phyloP scores from a whole-genome alignment of 2,888 invertebrate genomes.

The Drosophila sordidapex region DNA sequence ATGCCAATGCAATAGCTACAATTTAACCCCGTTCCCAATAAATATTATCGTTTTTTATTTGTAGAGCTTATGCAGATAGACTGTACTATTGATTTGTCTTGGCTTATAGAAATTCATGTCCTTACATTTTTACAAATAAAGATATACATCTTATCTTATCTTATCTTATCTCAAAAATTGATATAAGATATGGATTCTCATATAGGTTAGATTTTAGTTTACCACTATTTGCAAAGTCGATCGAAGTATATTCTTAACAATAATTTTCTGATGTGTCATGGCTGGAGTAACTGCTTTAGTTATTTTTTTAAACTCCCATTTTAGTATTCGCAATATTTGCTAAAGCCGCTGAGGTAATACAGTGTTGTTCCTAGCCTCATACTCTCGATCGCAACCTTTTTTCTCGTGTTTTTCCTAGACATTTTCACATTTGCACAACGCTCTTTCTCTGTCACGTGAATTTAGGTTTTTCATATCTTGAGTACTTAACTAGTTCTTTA shows the following conservation, averaged over 20 bases:
- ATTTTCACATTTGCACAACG: background rate
- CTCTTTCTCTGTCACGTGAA: conserved; percentile 3
- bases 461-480: background rate
- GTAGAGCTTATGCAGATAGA: background rate
- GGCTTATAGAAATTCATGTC: background rate
- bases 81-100: background rate
- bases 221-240: background rate
- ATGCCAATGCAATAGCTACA: conserved; percentile 16
- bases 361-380: background rate
- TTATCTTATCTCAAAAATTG: background rate
- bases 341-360: no score
- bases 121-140: background rate
- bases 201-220: background rate
- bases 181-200: background rate
- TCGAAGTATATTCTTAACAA: background rate
- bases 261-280: background rate
- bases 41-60: background rate
- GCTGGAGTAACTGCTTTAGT: background rate
- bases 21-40: background rate
- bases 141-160: no score
- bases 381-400: no score
- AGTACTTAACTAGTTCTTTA: background rate
- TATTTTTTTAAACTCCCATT: background rate
- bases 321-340: no score
- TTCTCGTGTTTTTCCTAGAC: background rate